Conservation (phyloP, 2,797 vertebrate species). For the Nannoperca obscura region DNA sequence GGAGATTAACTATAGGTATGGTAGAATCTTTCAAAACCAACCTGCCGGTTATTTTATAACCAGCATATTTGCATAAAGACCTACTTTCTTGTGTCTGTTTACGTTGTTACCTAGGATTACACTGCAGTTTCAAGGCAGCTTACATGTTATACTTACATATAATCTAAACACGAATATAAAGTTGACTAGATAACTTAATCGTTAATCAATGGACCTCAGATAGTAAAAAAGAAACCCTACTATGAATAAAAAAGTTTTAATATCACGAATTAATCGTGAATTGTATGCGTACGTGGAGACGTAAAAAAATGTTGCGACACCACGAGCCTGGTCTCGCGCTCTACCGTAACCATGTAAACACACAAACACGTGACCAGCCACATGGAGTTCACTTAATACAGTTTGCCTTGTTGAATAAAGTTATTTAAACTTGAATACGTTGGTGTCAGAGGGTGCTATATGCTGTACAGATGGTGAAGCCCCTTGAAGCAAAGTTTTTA, state of each 20-base stretch:
- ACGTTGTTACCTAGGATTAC: conserved; percentile 28
- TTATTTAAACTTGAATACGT: background rate
- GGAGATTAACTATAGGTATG: fast-evolving
- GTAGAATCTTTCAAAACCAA: fast-evolving
- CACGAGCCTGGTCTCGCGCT: conserved; percentile 6
- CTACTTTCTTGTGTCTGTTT: conserved; percentile 15
- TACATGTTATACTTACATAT: background rate
- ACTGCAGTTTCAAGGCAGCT: conserved; percentile 26
- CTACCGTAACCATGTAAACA: conserved; percentile 77
- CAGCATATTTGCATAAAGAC: background rate
- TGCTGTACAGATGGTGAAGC: too few species aligned
- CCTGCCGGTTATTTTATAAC: background rate
- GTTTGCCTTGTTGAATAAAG: background rate
- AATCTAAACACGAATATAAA: background rate
- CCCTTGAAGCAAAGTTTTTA: too few species aligned
- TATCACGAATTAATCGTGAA: background rate
- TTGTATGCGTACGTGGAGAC: conserved; percentile 5
- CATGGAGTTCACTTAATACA: conserved; percentile 44
- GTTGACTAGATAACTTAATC: background rate
- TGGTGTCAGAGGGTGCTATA: too few species aligned
- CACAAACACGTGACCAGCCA: conserved; percentile 79
- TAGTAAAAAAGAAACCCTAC: background rate
- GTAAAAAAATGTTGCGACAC: conserved; percentile 66
- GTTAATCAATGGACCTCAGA: fast-evolving
- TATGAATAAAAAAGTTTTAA: too few species aligned